A percentile compares a stretch with the other conserved stretches of the same genome.
phyloP scores from a whole-genome alignment of 2,113 vertebrate species.

The Rhea americana region DNA sequence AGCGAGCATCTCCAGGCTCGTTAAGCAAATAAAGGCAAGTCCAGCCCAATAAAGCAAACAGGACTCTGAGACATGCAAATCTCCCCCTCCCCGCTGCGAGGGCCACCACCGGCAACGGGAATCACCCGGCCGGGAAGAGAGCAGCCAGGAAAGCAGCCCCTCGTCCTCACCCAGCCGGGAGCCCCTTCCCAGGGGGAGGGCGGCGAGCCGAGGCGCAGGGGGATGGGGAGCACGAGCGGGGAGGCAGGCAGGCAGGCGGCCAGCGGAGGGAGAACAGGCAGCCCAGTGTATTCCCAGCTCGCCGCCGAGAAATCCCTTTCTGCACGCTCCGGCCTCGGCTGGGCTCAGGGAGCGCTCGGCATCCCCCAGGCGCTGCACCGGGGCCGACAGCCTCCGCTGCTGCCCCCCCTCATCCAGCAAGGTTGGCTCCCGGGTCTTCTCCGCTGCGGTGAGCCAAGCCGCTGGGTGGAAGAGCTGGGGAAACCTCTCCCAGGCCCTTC shows the following conservation, averaged over 20 bases:
- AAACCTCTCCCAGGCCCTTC: not conserved
- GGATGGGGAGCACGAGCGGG: not conserved
- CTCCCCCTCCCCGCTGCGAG: not conserved
- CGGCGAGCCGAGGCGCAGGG: not conserved
- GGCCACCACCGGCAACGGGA: not conserved
- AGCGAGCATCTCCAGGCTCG: not conserved
- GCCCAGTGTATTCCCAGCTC: not conserved
- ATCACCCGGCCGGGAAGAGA: not conserved
- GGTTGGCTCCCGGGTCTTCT: not conserved
- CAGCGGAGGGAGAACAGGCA: not conserved
- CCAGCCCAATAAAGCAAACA: conserved; percentile 63
- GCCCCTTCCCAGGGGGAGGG: not conserved
- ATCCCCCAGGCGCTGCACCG: not conserved
- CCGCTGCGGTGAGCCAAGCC: not conserved
- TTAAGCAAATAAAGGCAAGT: conserved; percentile 64
- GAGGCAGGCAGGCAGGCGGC: rapidly evolving
- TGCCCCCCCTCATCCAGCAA: not conserved
- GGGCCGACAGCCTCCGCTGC: not conserved
- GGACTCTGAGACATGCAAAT: conserved; percentile 43
- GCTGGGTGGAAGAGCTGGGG: no score
- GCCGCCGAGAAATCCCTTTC: not conserved
- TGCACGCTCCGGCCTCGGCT: rapidly evolving
- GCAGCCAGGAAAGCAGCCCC: not conserved
- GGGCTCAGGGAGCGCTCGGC: not conserved
- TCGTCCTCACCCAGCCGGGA: not conserved